Evolutionary conservation across 2,113 vertebrate genomes (phyloP).

Genomic region (Podarcis cretensis): DNA sequence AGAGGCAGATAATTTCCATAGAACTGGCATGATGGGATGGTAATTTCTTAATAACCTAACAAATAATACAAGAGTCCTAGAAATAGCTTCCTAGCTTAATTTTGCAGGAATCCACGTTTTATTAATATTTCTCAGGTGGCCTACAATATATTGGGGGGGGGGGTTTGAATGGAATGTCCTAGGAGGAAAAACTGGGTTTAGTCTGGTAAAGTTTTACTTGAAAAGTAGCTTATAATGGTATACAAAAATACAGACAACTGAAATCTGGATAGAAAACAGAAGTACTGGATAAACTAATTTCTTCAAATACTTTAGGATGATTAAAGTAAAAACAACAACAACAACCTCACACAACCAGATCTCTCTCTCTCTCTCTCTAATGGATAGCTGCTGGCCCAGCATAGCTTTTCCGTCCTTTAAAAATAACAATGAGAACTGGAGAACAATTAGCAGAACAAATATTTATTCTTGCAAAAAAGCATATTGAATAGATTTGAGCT

Average conservation of each 20-base stretch:
- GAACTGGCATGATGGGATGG: constrained; percentile 31
- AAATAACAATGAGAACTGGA: constrained; percentile 69
- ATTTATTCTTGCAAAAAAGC: constrained; percentile 71
- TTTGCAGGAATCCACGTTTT: constrained; percentile 33
- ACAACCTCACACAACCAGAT: constrained; percentile 45
- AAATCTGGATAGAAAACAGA: constrained; percentile 70
- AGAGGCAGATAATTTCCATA: constrained; percentile 8
- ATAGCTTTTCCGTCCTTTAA: constrained; percentile 65
- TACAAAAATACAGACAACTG: constrained; percentile 68
- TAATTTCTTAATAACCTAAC: constrained; percentile 37
- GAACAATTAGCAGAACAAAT: constrained; percentile 77
- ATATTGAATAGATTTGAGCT: constrained; percentile 76
- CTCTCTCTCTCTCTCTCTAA: constrained; percentile 55
- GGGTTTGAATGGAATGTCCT: constrained; percentile 58
- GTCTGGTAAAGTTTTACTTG: constrained; percentile 68
- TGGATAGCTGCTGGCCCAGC: constrained; percentile 66
- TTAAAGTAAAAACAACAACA: constrained; percentile 56
- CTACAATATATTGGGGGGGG: constrained; percentile 29
- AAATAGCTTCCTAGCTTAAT: constrained; percentile 38
- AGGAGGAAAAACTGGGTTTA: constrained; percentile 54
- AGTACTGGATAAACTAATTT: constrained; percentile 66
- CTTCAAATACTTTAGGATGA: constrained; percentile 68
- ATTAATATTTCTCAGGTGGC: constrained; percentile 48
- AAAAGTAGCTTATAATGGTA: constrained; percentile 63
- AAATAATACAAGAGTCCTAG: constrained; percentile 43